Base-by-base conservation (phyloP, 2,797 vertebrate species). In the Lophius americanus region DNA sequence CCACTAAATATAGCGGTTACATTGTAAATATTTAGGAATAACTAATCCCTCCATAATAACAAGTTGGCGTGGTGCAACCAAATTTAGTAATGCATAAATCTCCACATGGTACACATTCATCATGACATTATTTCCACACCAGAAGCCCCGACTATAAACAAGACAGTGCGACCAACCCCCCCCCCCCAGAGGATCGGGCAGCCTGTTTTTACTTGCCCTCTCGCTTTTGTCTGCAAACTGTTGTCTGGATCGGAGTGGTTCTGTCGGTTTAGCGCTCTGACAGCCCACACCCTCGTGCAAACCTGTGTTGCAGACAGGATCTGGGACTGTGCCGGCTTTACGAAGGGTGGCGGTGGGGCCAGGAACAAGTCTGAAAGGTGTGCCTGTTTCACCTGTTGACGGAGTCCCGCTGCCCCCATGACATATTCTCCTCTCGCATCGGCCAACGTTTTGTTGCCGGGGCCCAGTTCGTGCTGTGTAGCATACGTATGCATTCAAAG, bases 281-380 rank as follows among this genome's bases (percentile, higher is more conserved):
- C 70, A 75, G 86, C 81, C 84, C 81, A 92, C 89, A 76, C 89
- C 89, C 90, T 86, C 36, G 83, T 79, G 76, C 78, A 79, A 75
- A 49, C 68, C 60, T 74, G 57, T 66, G 63, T 75, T 76, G 60
- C 32, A 81, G 50, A 68, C 33, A 65, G 3, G 76, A 78, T 79
- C 68, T 82, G 51, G 75, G 77, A 76, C 69, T 43, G 42, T 75
- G 80, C 73, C 44, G 51, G 72, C 51, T 39, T 60, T 55, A 64
- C 51, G 72, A 48, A 71, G 33, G 56, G 10, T 3, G 60, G 10
- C 1, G 60, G 75, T 76, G 61, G 78, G 79, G 39, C 64, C 75
- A 3, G 8, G 52, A 76, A 80, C 76, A 72, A 68, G 56, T 76
- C 81, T 68, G 39, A 60, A 74, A 84, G 92, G 92, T 10, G 89